Evolutionary conservation across 2,888 invertebrate genomes (phyloP), one percentile per base, ranked within the genome.

Genomic region (Eupithecia abbreviata): DNA sequence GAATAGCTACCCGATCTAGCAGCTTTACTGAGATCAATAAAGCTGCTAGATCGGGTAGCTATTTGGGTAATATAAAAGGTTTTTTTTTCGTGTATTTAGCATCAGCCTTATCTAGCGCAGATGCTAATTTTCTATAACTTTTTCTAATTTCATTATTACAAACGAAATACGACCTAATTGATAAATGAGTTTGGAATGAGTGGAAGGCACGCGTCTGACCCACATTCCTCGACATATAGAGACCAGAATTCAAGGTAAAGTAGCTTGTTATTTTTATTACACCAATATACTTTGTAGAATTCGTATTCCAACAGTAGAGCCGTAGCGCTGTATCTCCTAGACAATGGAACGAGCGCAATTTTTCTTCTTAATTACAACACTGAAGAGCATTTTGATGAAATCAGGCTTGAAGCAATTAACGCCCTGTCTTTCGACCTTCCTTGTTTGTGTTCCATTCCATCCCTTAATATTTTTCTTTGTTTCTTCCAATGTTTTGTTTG

Each of bases 311-410:
- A 45, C 7, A 68, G 67, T 68, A 68, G 3, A 18, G 30, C 12
- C 41, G 42, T 68, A 68, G 3, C 18, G 30, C 12, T 15, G 42
- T 15, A 68, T 72, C 42, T 73, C 65, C 47, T 13, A 79, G 79
- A 73, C 75, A 80, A 83, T 81, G 80, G 81, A 87, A 87, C 85
- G 83, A 83, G 79, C 51, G 80, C 85, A 76, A 90, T 90, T 88
- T 88, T 87, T 90, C 89, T 89, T 83, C 82, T 85, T 90, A 89
- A 90, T 89, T 88, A 88, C 85, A 81, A 79, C 83, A 75, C 84
- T 84, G 85, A 87, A 85, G 85, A 87, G 81, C 84, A 84, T 88
- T 88, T 89, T 88, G 89, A 89, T 87, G 84, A 85, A 85, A 86
- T 82, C 86, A 81, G 83, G 82, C 85, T 85, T 84, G 85, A 82